Evolutionary conservation across 2,797 vertebrate species (phyloP), one percentile per base, ranked within the genome.

Genomic region (Odontamblyopus lacepedii): DNA sequence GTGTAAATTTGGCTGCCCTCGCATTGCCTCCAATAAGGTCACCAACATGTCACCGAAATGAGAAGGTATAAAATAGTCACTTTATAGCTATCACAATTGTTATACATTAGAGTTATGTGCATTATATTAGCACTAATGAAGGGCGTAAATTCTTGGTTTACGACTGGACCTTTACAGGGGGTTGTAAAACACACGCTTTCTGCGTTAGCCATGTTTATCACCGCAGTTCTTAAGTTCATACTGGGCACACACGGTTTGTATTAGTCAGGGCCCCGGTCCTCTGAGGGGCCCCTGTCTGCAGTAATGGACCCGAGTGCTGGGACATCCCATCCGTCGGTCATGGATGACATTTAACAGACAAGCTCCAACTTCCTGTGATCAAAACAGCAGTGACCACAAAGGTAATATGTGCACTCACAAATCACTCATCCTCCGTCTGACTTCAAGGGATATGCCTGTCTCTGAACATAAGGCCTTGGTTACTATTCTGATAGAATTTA

Each of bases 101-200:
- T 94, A 92, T 91, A 92, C 82, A 75, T 92, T 91, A 92, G 93
- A 95, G 91, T 94, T 94, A 94, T 94, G 93, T 93, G 93, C 92
- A 94, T 94, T 95, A 94, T 94, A 94, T 94, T 93, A 92, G 90
- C 89, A 78, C 93, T 95, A 95, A 95, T 94, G 94, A 95, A 94
- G 88, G 91, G 88, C 83, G 70, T 95, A 95, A 94, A 94, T 95
- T 93, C 91, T 94, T 82, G 72, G 85, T 95, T 94, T 95, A 95
- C 88, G 87, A 93, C 88, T 77, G 85, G 79, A 89, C 91, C 88
- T 94, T 93, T 94, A 94, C 88, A 89, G 89, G 90, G 87, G 88
- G 87, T 90, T 91, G 92, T 95, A 94, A 94, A 95, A 92, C 94
- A 94, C 91, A 91, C 91, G 75, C 91, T 94, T 94, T 94, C 92